Conservation (phyloP, 2,888 invertebrate genomes). For the Cremastinae sp. region DNA sequence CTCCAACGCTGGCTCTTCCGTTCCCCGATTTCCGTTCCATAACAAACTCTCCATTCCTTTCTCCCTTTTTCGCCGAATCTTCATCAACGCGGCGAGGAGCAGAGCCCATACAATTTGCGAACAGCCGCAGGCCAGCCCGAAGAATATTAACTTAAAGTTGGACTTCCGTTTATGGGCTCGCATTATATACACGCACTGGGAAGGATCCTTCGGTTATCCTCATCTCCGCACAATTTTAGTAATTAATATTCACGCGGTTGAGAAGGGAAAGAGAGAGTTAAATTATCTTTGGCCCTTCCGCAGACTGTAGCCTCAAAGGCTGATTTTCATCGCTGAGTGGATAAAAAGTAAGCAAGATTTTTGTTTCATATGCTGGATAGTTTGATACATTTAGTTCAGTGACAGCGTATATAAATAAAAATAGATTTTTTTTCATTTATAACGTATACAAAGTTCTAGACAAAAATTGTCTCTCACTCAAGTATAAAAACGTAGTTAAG, state of each 20-base stretch:
- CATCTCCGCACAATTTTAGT: slow-evolving; percentile 65
- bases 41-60: not conserved
- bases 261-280: slow-evolving; percentile 52
- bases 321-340: slow-evolving; percentile 15
- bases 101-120: slow-evolving; percentile 62
- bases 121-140: slow-evolving; percentile 50
- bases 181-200: slow-evolving; percentile 31
- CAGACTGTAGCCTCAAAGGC: slow-evolving; percentile 4
- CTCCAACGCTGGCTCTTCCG: not conserved
- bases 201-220: not conserved
- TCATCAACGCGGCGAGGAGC: too few relatives aligned
- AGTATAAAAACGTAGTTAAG: too few relatives aligned
- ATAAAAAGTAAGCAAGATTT: not conserved
- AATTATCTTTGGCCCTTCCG: slow-evolving; percentile 52
- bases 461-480: too few relatives aligned
- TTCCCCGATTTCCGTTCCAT: too few relatives aligned
- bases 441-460: too few relatives aligned
- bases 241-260: slow-evolving; percentile 69
- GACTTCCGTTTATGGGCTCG: slow-evolving; percentile 64
- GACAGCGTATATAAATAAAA: too few relatives aligned
- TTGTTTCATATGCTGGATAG: too few relatives aligned
- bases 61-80: slow-evolving; percentile 36
- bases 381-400: not conserved
- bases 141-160: slow-evolving; percentile 69
- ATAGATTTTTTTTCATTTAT: too few relatives aligned